Percentiles rank a stretch among this genome's conserved stretches.
phyloP scores from a whole-genome alignment of 2,797 vertebrate species.

The Neoniphon sammara region DNA sequence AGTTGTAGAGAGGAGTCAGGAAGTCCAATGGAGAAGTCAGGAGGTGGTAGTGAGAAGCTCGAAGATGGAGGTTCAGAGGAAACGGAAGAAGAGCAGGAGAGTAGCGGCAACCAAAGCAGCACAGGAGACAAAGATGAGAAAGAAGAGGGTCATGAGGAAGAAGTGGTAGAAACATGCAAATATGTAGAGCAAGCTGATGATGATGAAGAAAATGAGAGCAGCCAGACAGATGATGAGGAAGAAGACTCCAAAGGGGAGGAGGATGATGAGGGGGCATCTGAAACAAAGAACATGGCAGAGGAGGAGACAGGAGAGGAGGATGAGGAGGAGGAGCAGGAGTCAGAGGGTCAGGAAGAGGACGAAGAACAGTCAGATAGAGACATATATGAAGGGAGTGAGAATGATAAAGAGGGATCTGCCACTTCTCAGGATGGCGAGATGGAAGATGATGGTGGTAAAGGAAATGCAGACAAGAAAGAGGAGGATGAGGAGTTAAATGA shows the following conservation, averaged over 20 bases:
- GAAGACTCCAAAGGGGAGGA: conserved; percentile 10
- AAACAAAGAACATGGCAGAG: conserved; percentile 27
- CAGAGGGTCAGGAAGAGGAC: conserved; percentile 23
- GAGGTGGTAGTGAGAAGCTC: background rate
- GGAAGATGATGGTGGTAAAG: conserved; percentile 31
- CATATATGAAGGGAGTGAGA: conserved; percentile 12
- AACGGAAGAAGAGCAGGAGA: conserved; percentile 36
- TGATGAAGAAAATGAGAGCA: conserved; percentile 23
- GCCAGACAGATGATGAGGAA: conserved; percentile 33
- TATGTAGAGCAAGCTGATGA: conserved; percentile 10
- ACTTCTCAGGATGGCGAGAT: conserved; percentile 50
- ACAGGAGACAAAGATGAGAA: conserved; percentile 32
- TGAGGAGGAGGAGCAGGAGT: conserved; percentile 38
- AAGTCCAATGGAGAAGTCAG: conserved; percentile 24
- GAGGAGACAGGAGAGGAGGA: conserved; percentile 46
- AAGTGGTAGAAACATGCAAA: conserved; percentile 1
- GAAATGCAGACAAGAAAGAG: conserved; percentile 29
- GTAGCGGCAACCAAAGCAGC: conserved; percentile 36
- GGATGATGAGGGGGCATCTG: conserved; percentile 30
- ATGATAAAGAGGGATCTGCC: conserved; percentile 20
- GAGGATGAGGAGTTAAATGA: conserved; percentile 11
- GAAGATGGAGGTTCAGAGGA: conserved; percentile 15
- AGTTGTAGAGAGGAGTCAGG: conserved; percentile 26
- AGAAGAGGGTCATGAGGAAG: conserved; percentile 3
- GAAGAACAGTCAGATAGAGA: conserved; percentile 26